Evolutionary conservation across 2,797 vertebrate genomes (phyloP), one percentile per base, ranked within the genome.

Genomic region (Cossypha heuglini): DNA sequence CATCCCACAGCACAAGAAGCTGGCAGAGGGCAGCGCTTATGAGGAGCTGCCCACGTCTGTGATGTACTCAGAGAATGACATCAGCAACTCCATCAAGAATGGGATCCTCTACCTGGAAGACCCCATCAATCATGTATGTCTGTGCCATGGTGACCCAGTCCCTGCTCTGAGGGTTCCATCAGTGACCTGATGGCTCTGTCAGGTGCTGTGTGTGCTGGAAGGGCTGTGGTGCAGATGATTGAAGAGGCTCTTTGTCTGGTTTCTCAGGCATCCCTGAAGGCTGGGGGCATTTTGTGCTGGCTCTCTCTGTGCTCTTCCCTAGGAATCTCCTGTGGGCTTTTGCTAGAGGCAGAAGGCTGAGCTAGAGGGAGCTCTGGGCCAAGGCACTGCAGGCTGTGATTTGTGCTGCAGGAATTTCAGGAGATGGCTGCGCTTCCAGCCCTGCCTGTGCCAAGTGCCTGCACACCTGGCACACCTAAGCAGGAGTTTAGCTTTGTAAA

Each of bases 41-140:
- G 99, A 99, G 95, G 99, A 99, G 94, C 98, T 99, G 71, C 99
- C 99, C 46, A 98, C 98, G 0, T 99, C 99, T 0, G 98, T 99
- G 6, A 98, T 99, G 81, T 99, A 99, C 97, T 99, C 99, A 0
- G 99, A 99, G 97, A 99, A 99, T 0, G 99, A 99, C 95, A 99
- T 99, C 98, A 99, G 99, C 98, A 99, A 99, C 98, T 99, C 99
- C 69, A 99, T 99, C 97, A 99, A 99, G 98, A 99, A 99, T 0
- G 99, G 99, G 78, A 99, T 99, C 95, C 98, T 99, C 35, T 99
- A 98, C 97, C 97, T 99, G 90, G 99, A 99, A 96, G 99, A 99
- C 97, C 99, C 99, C 19, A 99, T 99, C 96, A 99, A 99, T 96
- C 99, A 99, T 0, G 99, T 99, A 96, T 64, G 51, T 51, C 37